Conservation (phyloP, 1,140 invertebrate species). For the Drosophila nigromelanica region DNA sequence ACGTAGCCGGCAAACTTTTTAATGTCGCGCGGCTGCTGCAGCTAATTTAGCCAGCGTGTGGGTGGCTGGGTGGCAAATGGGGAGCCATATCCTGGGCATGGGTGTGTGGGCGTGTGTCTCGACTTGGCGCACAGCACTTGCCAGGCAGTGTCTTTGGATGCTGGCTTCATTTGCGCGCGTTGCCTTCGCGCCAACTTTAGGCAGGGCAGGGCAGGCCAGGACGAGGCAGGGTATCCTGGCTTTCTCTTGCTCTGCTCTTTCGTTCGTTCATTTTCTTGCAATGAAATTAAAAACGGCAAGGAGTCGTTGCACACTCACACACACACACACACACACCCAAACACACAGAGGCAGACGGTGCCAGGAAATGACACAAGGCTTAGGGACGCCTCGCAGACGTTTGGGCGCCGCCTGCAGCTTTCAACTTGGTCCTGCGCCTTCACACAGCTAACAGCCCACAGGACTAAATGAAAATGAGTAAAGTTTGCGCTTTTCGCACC, state of each 20-base stretch:
- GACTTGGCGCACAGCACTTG: conserved; percentile 71
- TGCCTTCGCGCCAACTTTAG: neutral
- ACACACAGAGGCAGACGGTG: conserved; percentile 6
- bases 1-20: conserved; percentile 73
- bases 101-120: conserved; percentile 10
- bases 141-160: conserved; percentile 65
- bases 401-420: conserved; percentile 34
- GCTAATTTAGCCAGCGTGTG: conserved; percentile 66
- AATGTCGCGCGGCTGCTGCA: conserved; percentile 77
- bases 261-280: conserved; percentile 67
- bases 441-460: neutral
- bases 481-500: conserved; percentile 76
- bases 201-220: no score
- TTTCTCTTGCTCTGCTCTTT: conserved; percentile 38
- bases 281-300: conserved; percentile 83
- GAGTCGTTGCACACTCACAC: conserved; percentile 64
- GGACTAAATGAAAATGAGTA: conserved; percentile 70
- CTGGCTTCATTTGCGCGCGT: conserved; percentile 70
- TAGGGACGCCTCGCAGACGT: conserved; percentile 16
- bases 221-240: conserved; percentile 24
- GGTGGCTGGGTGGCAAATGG: conserved; percentile 6
- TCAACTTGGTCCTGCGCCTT: conserved; percentile 14
- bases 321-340: conserved; percentile 41
- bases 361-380: conserved; percentile 30
- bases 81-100: neutral